Evolutionary conservation across 2,113 vertebrate genomes (phyloP), one percentile per base, ranked within the genome.

Genomic region (Nematolebias whitei): DNA sequence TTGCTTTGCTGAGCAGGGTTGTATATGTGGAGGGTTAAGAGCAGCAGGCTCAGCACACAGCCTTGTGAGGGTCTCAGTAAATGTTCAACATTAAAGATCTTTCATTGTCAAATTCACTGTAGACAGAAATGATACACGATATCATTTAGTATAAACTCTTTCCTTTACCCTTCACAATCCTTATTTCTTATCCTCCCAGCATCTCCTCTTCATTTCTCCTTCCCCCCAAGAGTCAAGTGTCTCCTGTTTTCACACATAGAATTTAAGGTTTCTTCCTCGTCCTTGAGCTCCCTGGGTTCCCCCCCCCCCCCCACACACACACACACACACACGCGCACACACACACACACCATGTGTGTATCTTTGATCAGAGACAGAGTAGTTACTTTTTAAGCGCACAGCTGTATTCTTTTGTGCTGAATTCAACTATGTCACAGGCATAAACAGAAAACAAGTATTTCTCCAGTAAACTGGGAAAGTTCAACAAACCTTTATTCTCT

Each of bases 351-450:
- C 44, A 10, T 47, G 68, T 50, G 29, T 12, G 60, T 16, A 65
- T 41, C 79, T 87, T 86, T 83, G 79, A 81, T 87, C 76, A 76
- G 67, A 71, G n/a, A n/a, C n/a, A n/a, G n/a, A n/a, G 55, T 35
- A 20, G 51, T 68, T 79, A 52, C 55, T 82, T 64, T 54, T 60
- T 52, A 52, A 47, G n/a, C 20, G 10, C 8, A 20, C n/a, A 58
- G 60, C 50, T 12, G 13, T 41, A 41, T 64, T 69, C 43, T 54
- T 70, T 20, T 45, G 24, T 45, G 53, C 56, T 23, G 1, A 1
- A 32, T 50, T 59, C 50, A 2, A 39, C 64, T 58, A 57, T 52
- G 72, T 81, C 82, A 76, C 75, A 59, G 73, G 73, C 71, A 41
- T 78, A 22, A 83, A 81, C 69, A 75, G 1, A 22, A 72, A 57